Base-by-base conservation (phyloP, 2,888 invertebrate species). In the Opisthograptis luteolata region DNA sequence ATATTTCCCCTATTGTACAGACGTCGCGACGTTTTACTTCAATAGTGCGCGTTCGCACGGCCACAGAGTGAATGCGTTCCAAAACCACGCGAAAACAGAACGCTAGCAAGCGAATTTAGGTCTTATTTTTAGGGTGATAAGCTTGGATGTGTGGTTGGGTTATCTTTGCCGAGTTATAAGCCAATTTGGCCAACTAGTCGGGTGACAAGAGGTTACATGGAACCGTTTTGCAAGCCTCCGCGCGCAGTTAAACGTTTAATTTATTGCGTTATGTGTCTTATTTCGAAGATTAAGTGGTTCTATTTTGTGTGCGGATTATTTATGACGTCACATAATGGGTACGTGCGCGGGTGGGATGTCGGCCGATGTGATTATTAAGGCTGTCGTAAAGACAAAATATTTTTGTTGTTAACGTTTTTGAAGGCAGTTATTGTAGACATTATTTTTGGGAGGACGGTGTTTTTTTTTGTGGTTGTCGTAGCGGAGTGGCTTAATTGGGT, bases 131-230 rank as follows among this genome's bases (percentile, higher is more conserved):
- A 2, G 15, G 1, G 10, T 9, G 25, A 25, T 59, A 52, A 45
- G 27, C 45, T 6, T 24, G 25, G 3, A 1, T 2, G 22, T 1
- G 13, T 10, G 22, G 31, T 59, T 50, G 44, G 27, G 47, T 7
- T 27, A 10, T 27, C 17, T 34, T 50, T 27, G 42, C 31, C 7
- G 50, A 40, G 61, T 62, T 64, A 64, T 66, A 61, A 67, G 71
- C 75, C 75, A 76, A 76, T 79, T 81, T 80, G 76, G 76, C 76
- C 50, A 72, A 67, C 74, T 62, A 58, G 43, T 58, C 40, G 59
- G 62, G 68, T 66, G 70, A 70, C 70, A 68, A 67, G 73, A 66
- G 67, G 63, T 59, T 69, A 59, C 59, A 65, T 61, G 64, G 63
- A 69, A 72, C 65, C 42, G 31, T 42, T 48, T 41, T 41, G 48